Base-by-base conservation (phyloP, 2,113 vertebrate genomes). In the Cercopithecus mona region DNA sequence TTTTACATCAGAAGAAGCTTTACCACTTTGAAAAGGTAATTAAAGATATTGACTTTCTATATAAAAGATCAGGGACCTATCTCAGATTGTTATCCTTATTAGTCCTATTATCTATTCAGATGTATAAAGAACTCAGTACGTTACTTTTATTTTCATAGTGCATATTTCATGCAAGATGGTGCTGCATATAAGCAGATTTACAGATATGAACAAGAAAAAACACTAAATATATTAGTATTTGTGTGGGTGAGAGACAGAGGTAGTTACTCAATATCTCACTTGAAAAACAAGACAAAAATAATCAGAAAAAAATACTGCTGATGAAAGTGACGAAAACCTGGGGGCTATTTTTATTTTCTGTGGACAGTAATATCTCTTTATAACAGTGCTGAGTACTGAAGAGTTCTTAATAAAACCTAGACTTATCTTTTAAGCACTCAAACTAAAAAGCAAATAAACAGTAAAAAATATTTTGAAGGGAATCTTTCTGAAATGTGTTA, bases 221-320 rank as follows among this genome's bases (percentile, higher is more conserved):
- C 89, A 70, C 48, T 27, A 83, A 35, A 86, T 97, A 93, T 83
- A 97, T 97, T 96, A 93, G 92, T 84, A 76, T 84, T 32, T 94
- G 93, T 95, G 95, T 97, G 96, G 95, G 93, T 95, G 84, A 97
- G 80, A 96, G 59, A 85, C 35, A 91, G 68, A 93, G 82, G 52
- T 93, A 95, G 82, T 93, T 97, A 87, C 84, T 95, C 79, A 95
- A 57, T 92, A 96, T 94, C 40, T 78, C 20, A 89, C 91, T 96
- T 95, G 93, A 96, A 97, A 97, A 96, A 84, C 72, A 93, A 95
- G 96, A 96, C 57, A 95, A 92, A 98, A 97, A 97, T 97, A 97
- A 92, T 78, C 50, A 92, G 70, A 83, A 84, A 96, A 94, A 92
- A 73, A 84, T 87, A 52, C n/a, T 87, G 75, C 25, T 89, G 66